Evolutionary conservation across 2,797 vertebrate species (phyloP), one percentile per base, ranked within the genome.

Genomic region (Notoglanidium macrostoma): DNA sequence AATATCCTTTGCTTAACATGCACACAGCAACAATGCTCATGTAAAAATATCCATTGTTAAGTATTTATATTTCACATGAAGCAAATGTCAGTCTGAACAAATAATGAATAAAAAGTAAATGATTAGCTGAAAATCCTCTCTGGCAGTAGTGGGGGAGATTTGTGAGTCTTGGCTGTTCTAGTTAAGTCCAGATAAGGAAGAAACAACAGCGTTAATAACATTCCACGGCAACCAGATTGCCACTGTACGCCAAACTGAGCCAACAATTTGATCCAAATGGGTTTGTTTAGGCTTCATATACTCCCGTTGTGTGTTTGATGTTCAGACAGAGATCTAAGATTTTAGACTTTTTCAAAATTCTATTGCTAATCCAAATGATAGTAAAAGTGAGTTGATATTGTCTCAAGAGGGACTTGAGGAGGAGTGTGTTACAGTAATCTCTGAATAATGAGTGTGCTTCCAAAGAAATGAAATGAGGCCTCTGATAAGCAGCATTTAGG

Each of bases 31-130:
- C 61, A 79, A 59, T 70, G 63, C 10, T 61, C 40, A 77, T 87
- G 74, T 84, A 73, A 46, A 21, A 78, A 32, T 67, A 46, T 73
- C 85, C n/a, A 65, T 26, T 23, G 46, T 59, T 21, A 29, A 29
- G 61, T 85, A 83, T 73, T 87, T 80, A 70, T 79, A 79, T 83
- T n/a, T 59, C 51, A 46, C 73, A 67, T 44, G 49, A 85, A 59
- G n/a, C 54, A 81, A 86, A 9, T 80, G 65, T 88, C 79, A 77
- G 57, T 81, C 29, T 80, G 44, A 72, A 51, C 51, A 59, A 88
- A 55, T 83, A 67, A n/a, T 63, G 23, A 86, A 89, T 89, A 84
- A 87, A 87, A 84, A 61, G 35, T 1, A 68, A 35, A 72, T 4
- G 32, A 86, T 32, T 14, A 87, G 3, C 35, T 76, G n/a, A 72